These are phyloP conservation scores for Cassiopea andromeda DNA, from an alignment of 30 jellyfish, hydroid and myxozoan genomes.

Conservation along the genomic window DNA sequence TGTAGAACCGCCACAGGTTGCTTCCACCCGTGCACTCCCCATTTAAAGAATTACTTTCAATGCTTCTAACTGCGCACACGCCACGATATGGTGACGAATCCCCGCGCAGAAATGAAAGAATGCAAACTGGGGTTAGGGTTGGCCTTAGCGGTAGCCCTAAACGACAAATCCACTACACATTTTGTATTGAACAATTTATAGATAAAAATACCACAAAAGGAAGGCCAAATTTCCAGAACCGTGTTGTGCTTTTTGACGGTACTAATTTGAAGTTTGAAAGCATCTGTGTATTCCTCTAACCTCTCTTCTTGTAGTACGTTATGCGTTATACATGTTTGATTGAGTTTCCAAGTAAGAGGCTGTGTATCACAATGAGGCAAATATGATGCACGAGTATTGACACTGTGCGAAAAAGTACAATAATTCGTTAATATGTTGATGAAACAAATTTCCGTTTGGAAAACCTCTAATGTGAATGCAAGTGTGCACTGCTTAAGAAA, in stretches of 20 bases:
- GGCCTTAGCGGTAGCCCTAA: too few relatives aligned
- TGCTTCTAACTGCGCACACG: too few relatives aligned
- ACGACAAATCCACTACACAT: too few relatives aligned
- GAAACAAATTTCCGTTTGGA: neutral
- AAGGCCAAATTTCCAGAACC: conserved; percentile 46
- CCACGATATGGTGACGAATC: too few relatives aligned
- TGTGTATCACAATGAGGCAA: neutral
- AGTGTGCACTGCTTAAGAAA: neutral
- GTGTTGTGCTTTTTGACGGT: conserved; percentile 6
- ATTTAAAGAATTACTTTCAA: too few relatives aligned
- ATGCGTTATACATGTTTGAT: neutral
- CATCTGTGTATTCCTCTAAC: neutral
- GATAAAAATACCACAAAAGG: conserved; percentile 46
- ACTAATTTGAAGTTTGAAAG: neutral
- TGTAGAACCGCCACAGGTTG: too few relatives aligned
- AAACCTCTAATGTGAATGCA: neutral
- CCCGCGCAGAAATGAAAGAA: too few relatives aligned
- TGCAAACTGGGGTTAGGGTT: too few relatives aligned
- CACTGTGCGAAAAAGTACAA: neutral
- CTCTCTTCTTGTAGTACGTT: neutral
- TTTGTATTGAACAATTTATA: neutral
- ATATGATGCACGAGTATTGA: too few relatives aligned
- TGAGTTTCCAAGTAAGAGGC: neutral
- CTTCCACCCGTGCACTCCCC: too few relatives aligned
- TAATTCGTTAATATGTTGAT: neutral